Conservation (phyloP, 2,797 vertebrate species). For the Danio choprae region DNA sequence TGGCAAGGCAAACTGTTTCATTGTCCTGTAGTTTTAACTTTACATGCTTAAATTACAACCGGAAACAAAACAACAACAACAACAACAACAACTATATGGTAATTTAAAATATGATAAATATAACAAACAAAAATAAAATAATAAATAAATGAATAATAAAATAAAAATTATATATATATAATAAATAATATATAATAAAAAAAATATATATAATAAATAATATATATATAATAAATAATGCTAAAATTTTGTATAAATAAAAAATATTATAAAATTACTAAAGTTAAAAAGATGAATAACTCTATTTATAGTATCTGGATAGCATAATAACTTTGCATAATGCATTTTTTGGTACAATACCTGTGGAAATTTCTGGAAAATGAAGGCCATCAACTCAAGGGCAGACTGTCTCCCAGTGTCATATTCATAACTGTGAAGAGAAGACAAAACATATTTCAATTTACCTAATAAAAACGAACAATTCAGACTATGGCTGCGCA, state of each 20-base stretch:
- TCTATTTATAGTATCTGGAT: neutral
- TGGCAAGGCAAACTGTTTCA: neutral
- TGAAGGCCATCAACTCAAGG: constrained; percentile 90
- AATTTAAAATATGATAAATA: neutral
- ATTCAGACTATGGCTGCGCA: no score
- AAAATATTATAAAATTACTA: neutral
- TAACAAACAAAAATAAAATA: neutral
- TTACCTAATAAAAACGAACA: neutral
- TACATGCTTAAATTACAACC: neutral
- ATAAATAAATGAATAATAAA: no score
- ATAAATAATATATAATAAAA: no score
- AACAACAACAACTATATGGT: neutral
- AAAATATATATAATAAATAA: no score
- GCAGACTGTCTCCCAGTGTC: constrained; percentile 92
- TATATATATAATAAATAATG: neutral
- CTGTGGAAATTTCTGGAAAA: constrained; percentile 91
- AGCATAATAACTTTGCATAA: neutral
- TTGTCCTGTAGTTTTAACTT: neutral
- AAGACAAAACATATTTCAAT: neutral
- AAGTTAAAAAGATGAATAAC: neutral
- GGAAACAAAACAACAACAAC: neutral
- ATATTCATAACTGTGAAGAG: constrained; percentile 84
- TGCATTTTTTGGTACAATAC: constrained; percentile 75
- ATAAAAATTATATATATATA: no score
- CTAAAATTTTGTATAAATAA: neutral